Evolutionary conservation across 2,888 invertebrate species (phyloP).

Genomic region (Aleiodes testaceus): DNA sequence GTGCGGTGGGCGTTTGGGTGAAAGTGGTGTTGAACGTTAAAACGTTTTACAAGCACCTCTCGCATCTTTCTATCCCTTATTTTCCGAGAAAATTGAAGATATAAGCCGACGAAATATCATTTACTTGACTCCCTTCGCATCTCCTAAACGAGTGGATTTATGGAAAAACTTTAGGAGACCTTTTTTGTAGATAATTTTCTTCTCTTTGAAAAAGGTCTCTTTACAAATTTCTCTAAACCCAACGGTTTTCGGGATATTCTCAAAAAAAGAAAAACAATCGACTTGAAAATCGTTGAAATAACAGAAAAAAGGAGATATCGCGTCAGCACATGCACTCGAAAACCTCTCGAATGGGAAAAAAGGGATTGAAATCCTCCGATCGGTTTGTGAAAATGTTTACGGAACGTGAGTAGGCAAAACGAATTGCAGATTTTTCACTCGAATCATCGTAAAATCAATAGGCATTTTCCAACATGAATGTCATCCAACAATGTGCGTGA

Average conservation of each 20-base stretch:
- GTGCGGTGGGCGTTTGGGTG: constrained; percentile 38
- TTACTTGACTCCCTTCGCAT: too few species aligned
- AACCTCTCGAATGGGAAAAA: background rate
- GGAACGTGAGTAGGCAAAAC: constrained; percentile 32
- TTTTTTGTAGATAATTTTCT: too few species aligned
- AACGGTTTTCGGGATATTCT: too few species aligned
- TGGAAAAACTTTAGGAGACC: too few species aligned
- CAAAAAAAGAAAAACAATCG: too few species aligned
- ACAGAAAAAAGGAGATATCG: too few species aligned
- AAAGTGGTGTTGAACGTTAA: constrained; percentile 52
- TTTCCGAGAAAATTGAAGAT: background rate
- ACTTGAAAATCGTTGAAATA: too few species aligned
- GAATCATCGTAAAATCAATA: constrained; percentile 33
- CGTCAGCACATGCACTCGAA: too few species aligned
- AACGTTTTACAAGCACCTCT: constrained; percentile 55
- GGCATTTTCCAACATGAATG: background rate
- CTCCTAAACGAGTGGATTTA: too few species aligned
- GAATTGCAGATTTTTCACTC: constrained; percentile 6
- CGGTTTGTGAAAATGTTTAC: constrained; percentile 22
- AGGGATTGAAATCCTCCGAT: background rate
- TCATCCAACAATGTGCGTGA: constrained; percentile 3
- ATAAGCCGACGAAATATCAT: background rate
- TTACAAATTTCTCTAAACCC: too few species aligned
- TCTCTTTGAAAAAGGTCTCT: too few species aligned
- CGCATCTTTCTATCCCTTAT: constrained; percentile 11